These are phyloP conservation scores for Drosophila erecta DNA, from an alignment of 1,140 invertebrate species.

Conservation along the genomic window DNA sequence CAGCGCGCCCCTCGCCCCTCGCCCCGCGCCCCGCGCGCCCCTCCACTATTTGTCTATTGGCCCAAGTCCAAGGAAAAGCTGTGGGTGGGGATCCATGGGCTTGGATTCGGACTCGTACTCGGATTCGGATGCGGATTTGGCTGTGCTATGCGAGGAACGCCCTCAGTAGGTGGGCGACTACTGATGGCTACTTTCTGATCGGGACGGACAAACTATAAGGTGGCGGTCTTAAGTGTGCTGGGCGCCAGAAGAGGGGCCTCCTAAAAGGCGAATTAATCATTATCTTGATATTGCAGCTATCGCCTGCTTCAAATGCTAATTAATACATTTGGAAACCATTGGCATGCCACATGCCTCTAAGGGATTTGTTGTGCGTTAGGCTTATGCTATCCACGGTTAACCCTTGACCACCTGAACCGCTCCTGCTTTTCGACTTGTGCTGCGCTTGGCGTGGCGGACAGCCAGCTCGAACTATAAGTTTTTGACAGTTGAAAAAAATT, in stretches of 20 bases:
- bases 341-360: no score
- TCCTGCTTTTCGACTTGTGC: conserved; percentile 33
- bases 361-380: no score
- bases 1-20: conserved; percentile 44
- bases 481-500: conserved; percentile 84
- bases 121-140: conserved; percentile 9
- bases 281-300: no score
- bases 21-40: background rate
- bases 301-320: no score
- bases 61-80: background rate
- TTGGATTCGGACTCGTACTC: conserved; percentile 1
- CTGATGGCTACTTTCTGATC: conserved; percentile 63
- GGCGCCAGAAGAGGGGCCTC: conserved; percentile 1
- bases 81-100: conserved; percentile 13
- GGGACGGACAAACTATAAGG: conserved; percentile 8
- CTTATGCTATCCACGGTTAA: no score
- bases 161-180: conserved; percentile 80
- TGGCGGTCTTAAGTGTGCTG: background rate
- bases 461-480: conserved; percentile 73
- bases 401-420: conserved; percentile 13
- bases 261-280: background rate
- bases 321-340: no score
- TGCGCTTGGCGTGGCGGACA: conserved; percentile 26
- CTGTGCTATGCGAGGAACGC: conserved; percentile 57
- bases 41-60: conserved; percentile 73